Evolutionary conservation across 2,888 invertebrate genomes (phyloP), one percentile per base, ranked within the genome.

Genomic region (Podotricha telesiphe): DNA sequence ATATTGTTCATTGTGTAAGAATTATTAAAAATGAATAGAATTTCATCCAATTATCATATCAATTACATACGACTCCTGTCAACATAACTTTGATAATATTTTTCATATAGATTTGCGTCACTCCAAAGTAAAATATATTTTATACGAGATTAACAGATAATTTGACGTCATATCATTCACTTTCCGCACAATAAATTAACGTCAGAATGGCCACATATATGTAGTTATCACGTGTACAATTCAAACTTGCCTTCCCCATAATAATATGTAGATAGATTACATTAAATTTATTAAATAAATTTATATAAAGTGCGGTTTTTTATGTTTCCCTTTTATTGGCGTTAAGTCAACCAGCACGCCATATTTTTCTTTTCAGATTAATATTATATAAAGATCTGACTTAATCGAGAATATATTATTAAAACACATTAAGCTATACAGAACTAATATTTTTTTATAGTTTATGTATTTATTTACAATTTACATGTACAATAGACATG

Each of bases 131-230:
- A 34, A 34, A 55, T 11, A 10, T 15, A n/a, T 22, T 11, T 53
- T n/a, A 55, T 17, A 55, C 34, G 55, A 55, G 55, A 34, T 55
- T 34, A 53, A 53, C 53, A 53, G 7, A 55, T n/a, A 34, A 11
- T 17, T 55, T 55, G 11, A 55, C 34, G 55, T 55, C 55, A 55
- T 10, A 5, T 55, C 11, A 17, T 34, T 55, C n/a, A 55, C 34
- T 55, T 55, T 55, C 55, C 55, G 17, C 17, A 37, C 17, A 34
- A 19, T 34, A 11, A 11, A 48, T 11, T 34, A 55, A 55, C 55
- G 55, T 55, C 55, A 55, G 5, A 34, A 55, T 34, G 34, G n/a
- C 17, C 34, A 55, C 6, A 55, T 37, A 55, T 37, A n/a, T n/a
- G n/a, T n/a, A 55, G 34, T 13, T 17, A 10, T 55, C 34, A 34